A percentile compares a stretch with the other conserved stretches of the same genome.
Evolutionary conservation across 1,140 invertebrate species (phyloP).

Genomic region (Schmidtea mediterranea): DNA sequence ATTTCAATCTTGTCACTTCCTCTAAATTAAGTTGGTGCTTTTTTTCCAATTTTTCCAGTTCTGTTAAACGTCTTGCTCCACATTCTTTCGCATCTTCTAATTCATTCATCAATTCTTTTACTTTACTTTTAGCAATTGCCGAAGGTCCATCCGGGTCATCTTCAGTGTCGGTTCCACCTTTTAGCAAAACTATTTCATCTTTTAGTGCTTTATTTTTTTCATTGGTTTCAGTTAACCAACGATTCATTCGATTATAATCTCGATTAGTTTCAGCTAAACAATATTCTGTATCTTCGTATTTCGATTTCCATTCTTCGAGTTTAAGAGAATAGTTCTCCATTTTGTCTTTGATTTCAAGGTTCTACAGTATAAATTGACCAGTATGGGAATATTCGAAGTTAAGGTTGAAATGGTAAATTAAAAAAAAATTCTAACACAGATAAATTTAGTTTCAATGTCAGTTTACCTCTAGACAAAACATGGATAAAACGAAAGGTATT

Average conservation of each 20-base stretch:
- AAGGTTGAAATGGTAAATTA: too few relatives aligned
- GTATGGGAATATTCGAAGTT: too few relatives aligned
- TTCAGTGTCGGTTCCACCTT: neutral
- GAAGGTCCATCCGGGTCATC: neutral
- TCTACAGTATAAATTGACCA: too few relatives aligned
- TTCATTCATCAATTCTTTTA: neutral
- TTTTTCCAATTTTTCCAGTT: slow-evolving; percentile 1
- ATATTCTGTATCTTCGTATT: neutral
- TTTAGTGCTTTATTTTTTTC: neutral
- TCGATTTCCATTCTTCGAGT: too few relatives aligned
- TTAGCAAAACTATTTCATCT: neutral
- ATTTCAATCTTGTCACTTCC: neutral
- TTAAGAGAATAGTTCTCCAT: too few relatives aligned
- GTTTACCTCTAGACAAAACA: too few relatives aligned
- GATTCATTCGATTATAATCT: neutral
- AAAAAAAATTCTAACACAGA: too few relatives aligned
- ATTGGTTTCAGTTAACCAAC: neutral
- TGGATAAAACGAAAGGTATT: too few relatives aligned
- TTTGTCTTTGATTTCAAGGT: too few relatives aligned
- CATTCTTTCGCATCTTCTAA: neutral
- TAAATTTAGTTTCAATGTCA: too few relatives aligned
- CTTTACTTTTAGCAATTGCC: neutral
- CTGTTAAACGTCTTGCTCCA: neutral
- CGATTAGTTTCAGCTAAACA: neutral
- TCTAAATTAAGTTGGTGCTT: neutral